Base-by-base conservation (phyloP, 2,888 invertebrate species). In the Epinotia brunnichana region DNA sequence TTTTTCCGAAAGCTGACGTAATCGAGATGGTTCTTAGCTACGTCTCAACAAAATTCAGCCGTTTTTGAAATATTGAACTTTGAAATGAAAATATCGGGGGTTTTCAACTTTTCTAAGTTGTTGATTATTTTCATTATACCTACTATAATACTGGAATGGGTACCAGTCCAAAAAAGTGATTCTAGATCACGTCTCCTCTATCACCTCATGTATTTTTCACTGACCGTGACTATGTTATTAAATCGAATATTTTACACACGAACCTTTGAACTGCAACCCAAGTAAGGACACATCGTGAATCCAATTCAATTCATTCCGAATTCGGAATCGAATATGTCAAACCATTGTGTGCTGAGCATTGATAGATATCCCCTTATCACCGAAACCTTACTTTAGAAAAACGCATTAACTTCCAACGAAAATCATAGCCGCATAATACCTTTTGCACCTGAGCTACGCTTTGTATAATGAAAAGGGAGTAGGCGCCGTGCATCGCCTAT, bases 291-390 rank as follows among this genome's bases (percentile, higher is more conserved):
- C 35, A 44, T 21, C n/a, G 56, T 59, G 60, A 21, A 44, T 21
- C 60, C 21, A 61, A 44, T 62, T 29, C 35, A 56, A 44, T 60
- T 41, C 35, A 62, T 60, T 54, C 67, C 21, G 44, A 29, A 68
- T 61, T 48, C 21, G 41, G 53, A 24, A 69, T 39, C 70, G 69
- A 69, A 74, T 66, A 72, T 71, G 71, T 74, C 69, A 74, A 44
- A 44, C 75, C 59, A 75, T 75, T 75, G 75, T 75, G 35, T 60
- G 53, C 29, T 1, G 53, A 70, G 59, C 68, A 48, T 68, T 75
- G 75, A 75, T 73, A 71, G 70, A 75, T 75, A 69, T 17, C 54
- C 64, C 56, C 69, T 66, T 54, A 60, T 59, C 54, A 62, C n/a
- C 39, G 21, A 53, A n/a, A 21, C 61, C 5, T 48, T 48, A 13